Percentiles rank a stretch among this genome's conserved stretches.
These are phyloP conservation scores for Hypercompe scribonia DNA, from an alignment of 2,888 invertebrate genomes.

Conservation along the genomic window DNA sequence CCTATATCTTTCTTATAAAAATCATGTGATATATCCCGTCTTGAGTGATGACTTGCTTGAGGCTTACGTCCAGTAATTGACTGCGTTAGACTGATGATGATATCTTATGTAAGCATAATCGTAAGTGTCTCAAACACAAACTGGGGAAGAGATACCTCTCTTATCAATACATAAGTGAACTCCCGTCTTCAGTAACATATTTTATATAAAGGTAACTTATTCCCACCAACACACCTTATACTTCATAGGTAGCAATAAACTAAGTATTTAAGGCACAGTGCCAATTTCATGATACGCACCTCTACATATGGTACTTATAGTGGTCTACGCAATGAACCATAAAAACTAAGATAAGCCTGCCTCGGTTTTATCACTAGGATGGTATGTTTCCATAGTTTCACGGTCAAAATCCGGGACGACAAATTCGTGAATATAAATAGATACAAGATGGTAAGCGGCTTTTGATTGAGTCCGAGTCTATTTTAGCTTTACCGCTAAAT, in stretches of 20 bases:
- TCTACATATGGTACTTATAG: slow-evolving; percentile 35
- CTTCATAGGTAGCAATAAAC: slow-evolving; percentile 23
- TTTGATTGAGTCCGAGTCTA: slow-evolving; percentile 11
- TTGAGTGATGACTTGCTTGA: no score
- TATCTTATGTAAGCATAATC: no score
- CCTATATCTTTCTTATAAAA: neutral
- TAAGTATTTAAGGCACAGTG: slow-evolving; percentile 44
- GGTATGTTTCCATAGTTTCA: slow-evolving; percentile 50
- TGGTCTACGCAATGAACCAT: slow-evolving; percentile 68
- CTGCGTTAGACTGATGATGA: no score
- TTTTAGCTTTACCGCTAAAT: no score
- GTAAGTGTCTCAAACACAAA: no score
- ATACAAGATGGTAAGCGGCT: slow-evolving; percentile 34
- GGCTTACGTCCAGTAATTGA: no score
- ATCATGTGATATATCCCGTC: no score
- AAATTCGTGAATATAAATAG: neutral
- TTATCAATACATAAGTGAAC: no score
- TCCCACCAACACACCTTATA: neutral
- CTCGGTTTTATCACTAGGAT: slow-evolving; percentile 74
- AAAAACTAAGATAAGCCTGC: slow-evolving; percentile 80
- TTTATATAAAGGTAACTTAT: neutral
- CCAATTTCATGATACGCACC: slow-evolving; percentile 38
- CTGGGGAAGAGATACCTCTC: no score
- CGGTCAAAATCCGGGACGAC: slow-evolving; percentile 13
- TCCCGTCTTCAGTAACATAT: no score